A percentile compares a stretch with the other conserved stretches of the same genome.
phyloP scores from a whole-genome alignment of 2,113 vertebrate species.

The Pterocles gutturalis region DNA sequence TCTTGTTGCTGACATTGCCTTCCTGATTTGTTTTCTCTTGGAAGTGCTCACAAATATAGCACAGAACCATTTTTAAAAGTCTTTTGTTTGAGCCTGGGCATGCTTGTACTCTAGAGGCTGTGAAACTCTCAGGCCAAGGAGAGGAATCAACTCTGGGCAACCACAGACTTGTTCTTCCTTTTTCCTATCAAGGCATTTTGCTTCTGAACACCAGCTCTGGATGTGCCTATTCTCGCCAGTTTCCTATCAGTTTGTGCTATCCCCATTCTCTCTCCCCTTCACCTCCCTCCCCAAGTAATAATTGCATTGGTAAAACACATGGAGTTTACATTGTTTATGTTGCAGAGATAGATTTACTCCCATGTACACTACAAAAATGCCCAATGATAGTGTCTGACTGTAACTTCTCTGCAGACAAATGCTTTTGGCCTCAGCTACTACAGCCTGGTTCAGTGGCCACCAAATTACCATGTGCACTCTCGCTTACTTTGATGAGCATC shows the following conservation, averaged over 20 bases:
- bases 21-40: neutral
- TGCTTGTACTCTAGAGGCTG: neutral
- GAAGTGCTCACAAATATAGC: neutral
- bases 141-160: neutral
- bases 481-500: neutral
- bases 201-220: neutral
- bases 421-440: neutral
- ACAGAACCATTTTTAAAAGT: neutral
- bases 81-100: neutral
- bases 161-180: neutral
- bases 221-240: neutral
- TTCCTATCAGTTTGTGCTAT: neutral
- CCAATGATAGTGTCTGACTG: neutral
- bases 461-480: neutral
- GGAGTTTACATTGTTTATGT: neutral
- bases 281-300: neutral
- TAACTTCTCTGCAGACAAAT: neutral
- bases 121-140: neutral
- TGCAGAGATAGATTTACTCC: neutral
- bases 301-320: neutral
- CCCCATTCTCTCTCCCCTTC: neutral
- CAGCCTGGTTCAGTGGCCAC: neutral
- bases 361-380: neutral
- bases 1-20: neutral
- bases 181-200: neutral